A percentile compares a stretch with the other conserved stretches of the same genome.
phyloP scores from a whole-genome alignment of 2,797 vertebrate genomes.

The Falco biarmicus region DNA sequence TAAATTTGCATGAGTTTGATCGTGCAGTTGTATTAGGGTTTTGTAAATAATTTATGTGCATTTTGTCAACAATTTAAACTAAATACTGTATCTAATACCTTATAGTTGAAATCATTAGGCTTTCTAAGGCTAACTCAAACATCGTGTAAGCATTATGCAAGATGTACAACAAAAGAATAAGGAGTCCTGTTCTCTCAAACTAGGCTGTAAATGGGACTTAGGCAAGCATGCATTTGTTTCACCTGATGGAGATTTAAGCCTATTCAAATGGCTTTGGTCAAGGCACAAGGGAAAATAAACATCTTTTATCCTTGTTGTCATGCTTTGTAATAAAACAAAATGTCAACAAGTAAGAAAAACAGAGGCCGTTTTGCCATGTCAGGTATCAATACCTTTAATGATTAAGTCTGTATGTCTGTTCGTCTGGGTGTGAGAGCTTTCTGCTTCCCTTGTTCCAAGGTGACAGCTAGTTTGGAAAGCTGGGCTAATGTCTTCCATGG shows the following conservation, averaged over 20 bases:
- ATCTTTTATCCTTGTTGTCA: neutral
- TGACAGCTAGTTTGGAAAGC: neutral
- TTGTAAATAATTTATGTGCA: neutral
- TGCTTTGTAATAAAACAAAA: neutral
- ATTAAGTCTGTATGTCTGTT: neutral
- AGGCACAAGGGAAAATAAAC: neutral
- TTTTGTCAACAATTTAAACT: neutral
- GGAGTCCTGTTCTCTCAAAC: neutral
- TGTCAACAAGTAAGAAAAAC: neutral
- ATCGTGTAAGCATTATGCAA: neutral
- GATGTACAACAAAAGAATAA: neutral
- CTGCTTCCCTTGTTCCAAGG: neutral
- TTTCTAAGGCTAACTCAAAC: neutral
- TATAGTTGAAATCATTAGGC: neutral
- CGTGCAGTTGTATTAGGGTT: neutral
- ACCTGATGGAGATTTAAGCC: neutral
- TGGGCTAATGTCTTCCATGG: neutral
- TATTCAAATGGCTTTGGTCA: neutral
- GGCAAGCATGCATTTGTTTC: neutral
- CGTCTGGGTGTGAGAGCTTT: neutral
- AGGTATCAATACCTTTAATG: neutral
- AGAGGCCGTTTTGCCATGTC: neutral
- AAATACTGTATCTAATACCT: neutral
- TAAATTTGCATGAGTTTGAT: neutral
- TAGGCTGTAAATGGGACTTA: neutral